Evolutionary conservation across 2,113 vertebrate genomes (phyloP).

Genomic region (Chionodraco myersi): DNA sequence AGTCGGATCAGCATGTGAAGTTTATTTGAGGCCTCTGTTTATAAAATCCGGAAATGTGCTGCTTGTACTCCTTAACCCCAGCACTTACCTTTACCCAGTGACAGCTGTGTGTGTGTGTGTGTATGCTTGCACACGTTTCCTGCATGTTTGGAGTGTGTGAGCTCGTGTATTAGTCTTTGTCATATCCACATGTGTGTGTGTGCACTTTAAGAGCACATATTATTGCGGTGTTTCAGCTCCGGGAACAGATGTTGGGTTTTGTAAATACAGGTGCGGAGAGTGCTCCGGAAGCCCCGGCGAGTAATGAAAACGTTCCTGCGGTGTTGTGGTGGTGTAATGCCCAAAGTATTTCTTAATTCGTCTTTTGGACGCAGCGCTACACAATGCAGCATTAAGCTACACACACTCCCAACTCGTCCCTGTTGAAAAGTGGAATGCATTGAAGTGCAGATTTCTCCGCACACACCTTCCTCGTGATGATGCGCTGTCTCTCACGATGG

Average conservation of each 20-base stretch:
- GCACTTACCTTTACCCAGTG: slow-evolving; percentile 66
- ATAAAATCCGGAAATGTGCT: slow-evolving; percentile 84
- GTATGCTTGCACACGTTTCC: slow-evolving; percentile 10
- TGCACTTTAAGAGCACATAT: slow-evolving; percentile 59
- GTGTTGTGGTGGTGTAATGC: slow-evolving; percentile 60
- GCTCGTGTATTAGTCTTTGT: slow-evolving; percentile 15
- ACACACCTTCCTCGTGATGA: slow-evolving; percentile 46
- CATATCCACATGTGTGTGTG: not conserved
- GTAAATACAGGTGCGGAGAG: slow-evolving; percentile 82
- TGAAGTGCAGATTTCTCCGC: slow-evolving; percentile 29
- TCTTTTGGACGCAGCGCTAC: not conserved
- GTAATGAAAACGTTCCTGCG: slow-evolving; percentile 74
- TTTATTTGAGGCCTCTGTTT: slow-evolving; percentile 87
- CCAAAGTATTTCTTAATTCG: slow-evolving; percentile 74
- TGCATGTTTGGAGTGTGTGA: slow-evolving; percentile 27
- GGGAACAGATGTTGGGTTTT: slow-evolving; percentile 79
- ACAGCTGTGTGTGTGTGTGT: slow-evolving; percentile 52
- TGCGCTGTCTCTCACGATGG: slow-evolving; percentile 33
- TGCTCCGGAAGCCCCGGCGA: slow-evolving; percentile 69
- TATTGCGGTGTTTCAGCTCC: slow-evolving; percentile 65
- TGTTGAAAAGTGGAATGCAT: slow-evolving; percentile 36
- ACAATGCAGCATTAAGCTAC: not conserved
- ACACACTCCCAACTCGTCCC: slow-evolving; percentile 18
- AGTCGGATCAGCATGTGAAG: slow-evolving; percentile 86
- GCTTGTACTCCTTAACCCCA: slow-evolving; percentile 73